Evolutionary conservation across 2,113 vertebrate species (phyloP).

Genomic region (Bubo blakistoni): DNA sequence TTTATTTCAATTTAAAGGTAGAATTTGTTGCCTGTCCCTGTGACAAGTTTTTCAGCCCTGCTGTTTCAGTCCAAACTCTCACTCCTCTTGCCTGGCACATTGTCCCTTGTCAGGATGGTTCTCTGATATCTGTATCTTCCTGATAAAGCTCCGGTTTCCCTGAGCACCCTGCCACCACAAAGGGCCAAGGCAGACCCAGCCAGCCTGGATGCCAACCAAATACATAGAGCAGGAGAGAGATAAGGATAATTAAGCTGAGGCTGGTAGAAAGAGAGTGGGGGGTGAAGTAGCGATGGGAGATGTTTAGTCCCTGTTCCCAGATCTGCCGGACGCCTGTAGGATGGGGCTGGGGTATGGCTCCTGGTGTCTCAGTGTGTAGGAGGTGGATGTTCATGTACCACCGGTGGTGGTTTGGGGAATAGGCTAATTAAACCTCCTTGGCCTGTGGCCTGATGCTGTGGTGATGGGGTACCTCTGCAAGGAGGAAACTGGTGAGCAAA

Average conservation of each 20-base stretch:
- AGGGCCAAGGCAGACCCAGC: background rate
- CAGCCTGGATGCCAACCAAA: background rate
- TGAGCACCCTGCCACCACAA: background rate
- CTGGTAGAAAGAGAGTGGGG: background rate
- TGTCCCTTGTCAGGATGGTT: background rate
- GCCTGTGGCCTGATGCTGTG: background rate
- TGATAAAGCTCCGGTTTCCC: background rate
- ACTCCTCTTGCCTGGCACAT: accelerated
- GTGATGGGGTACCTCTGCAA: background rate
- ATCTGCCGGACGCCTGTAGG: background rate
- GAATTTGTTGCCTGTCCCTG: background rate
- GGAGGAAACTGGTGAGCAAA: background rate
- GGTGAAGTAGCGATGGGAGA: background rate
- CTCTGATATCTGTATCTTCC: background rate
- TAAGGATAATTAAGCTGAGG: background rate
- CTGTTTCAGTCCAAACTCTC: background rate
- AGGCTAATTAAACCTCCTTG: background rate
- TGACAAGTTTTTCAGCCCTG: background rate
- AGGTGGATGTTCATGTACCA: background rate
- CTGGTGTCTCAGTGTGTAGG: background rate
- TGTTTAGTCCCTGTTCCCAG: background rate
- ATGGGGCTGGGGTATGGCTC: background rate
- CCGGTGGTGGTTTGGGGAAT: background rate
- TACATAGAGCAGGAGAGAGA: background rate
- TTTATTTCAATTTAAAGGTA: background rate